Base-by-base conservation (phyloP, 2,888 invertebrate species). In the Bombyx huttoni region DNA sequence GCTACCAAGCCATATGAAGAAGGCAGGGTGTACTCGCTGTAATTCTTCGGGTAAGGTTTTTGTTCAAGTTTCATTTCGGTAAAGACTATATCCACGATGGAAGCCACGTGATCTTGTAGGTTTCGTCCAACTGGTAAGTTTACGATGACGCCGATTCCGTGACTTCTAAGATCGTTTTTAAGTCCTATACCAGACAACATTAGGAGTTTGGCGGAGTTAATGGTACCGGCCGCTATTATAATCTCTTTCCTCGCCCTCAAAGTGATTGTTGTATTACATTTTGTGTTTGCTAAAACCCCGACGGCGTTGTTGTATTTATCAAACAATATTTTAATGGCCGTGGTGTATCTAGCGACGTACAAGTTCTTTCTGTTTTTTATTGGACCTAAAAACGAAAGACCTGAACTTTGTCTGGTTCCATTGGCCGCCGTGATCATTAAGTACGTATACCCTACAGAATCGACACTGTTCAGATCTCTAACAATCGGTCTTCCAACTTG, bases 321-420 rank as follows among this genome's bases (percentile, higher is more conserved):
- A 47, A 91, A 83, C 10, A 89, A 54, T 13, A 91, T 65, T 56
- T 78, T 75, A 0, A 73, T 83, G 0, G 81, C 91, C 33, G 78
- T 65, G 0, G 88, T 80, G 56, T 87, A 64, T 47, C 89, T 89
- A 10, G 75, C 59, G 2, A 82, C 59, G 13, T 70, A 57, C 13
- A 81, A 61, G 56, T 82, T 82, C 0, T 55, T 14, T 14, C 75
- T 61, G 1, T 67, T 55, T 54, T 62, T 70, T 0, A 63, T 51
- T 1, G 62, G 65, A 0, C 71, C 58, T 0, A 90, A 63, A 56
- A 81, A 92, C 48, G 85, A 79, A 50, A 78, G 78, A 0, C 88
- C 81, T 1, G 86, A 81, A 56, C 84, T 88, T 56, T 80, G 81
- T 40, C 88, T 67, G 34, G 67, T 60, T 0, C 88, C 88, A n/a